A percentile compares a stretch with the other conserved stretches of the same genome.
Evolutionary conservation across 2,113 vertebrate genomes (phyloP).

Genomic region (Pteronura brasiliensis): DNA sequence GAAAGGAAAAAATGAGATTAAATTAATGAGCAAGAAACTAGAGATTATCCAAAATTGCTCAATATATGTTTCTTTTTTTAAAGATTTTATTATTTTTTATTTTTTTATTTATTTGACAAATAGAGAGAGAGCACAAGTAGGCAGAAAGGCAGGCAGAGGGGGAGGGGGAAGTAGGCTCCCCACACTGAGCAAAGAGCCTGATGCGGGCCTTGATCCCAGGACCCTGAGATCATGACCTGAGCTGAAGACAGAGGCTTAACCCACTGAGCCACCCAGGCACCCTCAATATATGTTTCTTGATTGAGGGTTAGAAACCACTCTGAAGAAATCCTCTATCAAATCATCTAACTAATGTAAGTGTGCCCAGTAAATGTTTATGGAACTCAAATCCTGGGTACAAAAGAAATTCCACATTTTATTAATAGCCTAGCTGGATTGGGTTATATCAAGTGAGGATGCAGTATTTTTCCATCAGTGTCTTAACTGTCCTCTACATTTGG

Average conservation of each 20-base stretch:
- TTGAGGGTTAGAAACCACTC: neutral
- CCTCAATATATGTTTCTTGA: neutral
- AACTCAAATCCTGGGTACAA: neutral
- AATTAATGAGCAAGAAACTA: neutral
- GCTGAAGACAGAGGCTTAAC: too few relatives aligned
- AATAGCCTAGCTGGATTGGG: neutral
- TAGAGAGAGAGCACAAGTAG: too few relatives aligned
- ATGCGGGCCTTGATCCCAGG: too few relatives aligned
- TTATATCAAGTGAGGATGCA: neutral
- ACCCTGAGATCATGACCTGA: too few relatives aligned
- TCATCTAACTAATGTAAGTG: neutral
- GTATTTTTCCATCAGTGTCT: neutral
- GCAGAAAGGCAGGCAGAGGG: too few relatives aligned
- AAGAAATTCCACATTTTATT: neutral
- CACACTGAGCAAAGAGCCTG: too few relatives aligned
- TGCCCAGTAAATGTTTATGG: neutral
- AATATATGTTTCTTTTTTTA: neutral
- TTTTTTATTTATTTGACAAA: too few relatives aligned
- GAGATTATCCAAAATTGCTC: neutral
- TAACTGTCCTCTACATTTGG: neutral
- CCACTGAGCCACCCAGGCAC: too few relatives aligned
- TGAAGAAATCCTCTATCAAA: neutral
- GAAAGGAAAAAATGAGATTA: neutral
- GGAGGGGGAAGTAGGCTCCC: too few relatives aligned
- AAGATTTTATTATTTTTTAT: too few relatives aligned